Conservation (phyloP, 2,888 invertebrate genomes). For the Luperina nickerlii region DNA sequence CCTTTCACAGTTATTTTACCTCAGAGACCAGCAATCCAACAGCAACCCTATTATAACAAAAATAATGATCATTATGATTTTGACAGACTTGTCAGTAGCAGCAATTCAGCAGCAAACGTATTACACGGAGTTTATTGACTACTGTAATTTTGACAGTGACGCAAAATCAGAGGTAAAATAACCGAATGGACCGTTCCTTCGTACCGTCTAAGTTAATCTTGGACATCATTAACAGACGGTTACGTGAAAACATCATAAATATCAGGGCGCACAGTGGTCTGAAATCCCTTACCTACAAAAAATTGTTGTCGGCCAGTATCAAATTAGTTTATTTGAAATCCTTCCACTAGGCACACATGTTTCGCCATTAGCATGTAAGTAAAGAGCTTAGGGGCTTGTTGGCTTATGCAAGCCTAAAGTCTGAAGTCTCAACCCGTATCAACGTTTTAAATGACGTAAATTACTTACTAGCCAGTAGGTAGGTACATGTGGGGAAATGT, state of each 20-base stretch:
- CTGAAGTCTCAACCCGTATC: conserved; percentile 64
- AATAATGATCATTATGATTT: not conserved
- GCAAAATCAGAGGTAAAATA: not conserved
- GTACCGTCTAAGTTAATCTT: not conserved
- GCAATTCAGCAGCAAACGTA: not conserved
- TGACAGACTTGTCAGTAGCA: not conserved
- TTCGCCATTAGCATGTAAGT: conserved; percentile 83
- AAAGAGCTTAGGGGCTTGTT: conserved; percentile 83
- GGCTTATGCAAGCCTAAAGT: conserved; percentile 80
- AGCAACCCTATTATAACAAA: not conserved
- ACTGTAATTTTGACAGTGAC: not conserved
- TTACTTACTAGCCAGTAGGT: conserved; percentile 73
- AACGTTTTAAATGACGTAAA: conserved; percentile 76
- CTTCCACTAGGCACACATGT: conserved; percentile 66
- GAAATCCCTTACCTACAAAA: conserved; percentile 7
- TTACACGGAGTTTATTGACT: not conserved
- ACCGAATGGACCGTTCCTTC: not conserved
- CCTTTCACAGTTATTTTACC: not conserved
- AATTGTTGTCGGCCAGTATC: conserved; percentile 46
- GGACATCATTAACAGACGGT: not conserved
- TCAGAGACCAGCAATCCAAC: not conserved
- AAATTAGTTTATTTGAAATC: conserved; percentile 67
- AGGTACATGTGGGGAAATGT: conserved; percentile 77
- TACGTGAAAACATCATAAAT: not conserved
- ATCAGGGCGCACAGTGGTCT: not conserved